Evolutionary conservation across 1,140 invertebrate species (phyloP), one percentile per base, ranked within the genome.

Genomic region (Calliphora vicina): DNA sequence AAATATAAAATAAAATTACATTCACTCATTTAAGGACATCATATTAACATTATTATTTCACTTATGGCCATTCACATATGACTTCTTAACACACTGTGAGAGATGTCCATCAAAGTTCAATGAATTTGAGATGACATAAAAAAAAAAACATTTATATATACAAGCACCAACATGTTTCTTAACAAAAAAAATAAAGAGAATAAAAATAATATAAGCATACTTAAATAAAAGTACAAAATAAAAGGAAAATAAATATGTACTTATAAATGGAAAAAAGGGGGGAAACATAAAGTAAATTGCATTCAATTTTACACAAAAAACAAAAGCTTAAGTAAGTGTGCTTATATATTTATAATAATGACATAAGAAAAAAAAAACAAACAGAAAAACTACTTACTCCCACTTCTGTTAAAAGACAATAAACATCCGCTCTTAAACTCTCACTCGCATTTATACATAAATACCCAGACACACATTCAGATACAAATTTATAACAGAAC

Each of bases 91-190:
- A 20, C 61, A 23, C 61, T 12, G 17, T 67, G 9, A n/a, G 25
- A 23, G 10, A 67, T 78, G 74, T 78, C 74, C 74, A 78, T 78
- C 74, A 78, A 78, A 78, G 74, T 78, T 78, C 74, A 78, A 78
- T 78, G 74, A 43, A 78, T 78, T 78, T 78, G n/a, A 43, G 29
- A 45, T 78, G 74, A 78, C 74, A 43, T 43, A 23, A 67, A 67
- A 67, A 67, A 6, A 42, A 42, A 20, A 45, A 10, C n/a, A 78
- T 35, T 20, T 15, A 78, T 9, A 45, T 26, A 45, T n/a, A 43
- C 10, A 45, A 2, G 25, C n/a, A 2, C 23, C 6, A 43, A 29
- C 72, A 25, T 23, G 20, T 6, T 25, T 1, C 2, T 57, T n/a
- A n/a, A n/a, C 15, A 13, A 6, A 57, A 13, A 15, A 57, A 17